A percentile compares a stretch with the other conserved stretches of the same genome.
phyloP scores from a whole-genome alignment of 2,888 invertebrate genomes.

The Polia nebulosa region DNA sequence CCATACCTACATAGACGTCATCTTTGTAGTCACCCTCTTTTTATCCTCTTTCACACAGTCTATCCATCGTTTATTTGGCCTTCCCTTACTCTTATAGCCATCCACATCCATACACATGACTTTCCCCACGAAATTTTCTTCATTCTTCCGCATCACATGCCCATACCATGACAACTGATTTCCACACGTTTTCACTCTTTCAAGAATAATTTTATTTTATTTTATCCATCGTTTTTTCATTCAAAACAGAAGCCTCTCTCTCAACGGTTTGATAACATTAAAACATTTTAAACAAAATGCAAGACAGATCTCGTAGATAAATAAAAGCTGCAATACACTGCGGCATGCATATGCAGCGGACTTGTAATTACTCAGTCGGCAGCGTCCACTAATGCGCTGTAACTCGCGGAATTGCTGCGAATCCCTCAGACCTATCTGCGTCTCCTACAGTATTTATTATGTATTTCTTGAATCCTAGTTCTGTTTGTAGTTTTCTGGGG shows the following conservation, averaged over 20 bases:
- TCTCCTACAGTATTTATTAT: conserved; percentile 54
- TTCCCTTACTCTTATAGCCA: no score
- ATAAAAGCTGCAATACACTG: conserved; percentile 49
- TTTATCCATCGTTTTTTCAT: background rate
- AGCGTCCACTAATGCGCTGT: conserved; percentile 55
- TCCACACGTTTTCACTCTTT: no score
- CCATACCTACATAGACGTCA: no score
- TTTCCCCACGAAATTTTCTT: no score
- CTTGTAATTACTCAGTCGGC: conserved; percentile 62
- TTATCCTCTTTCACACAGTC: no score
- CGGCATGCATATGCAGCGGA: conserved; percentile 58
- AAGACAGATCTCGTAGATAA: conserved; percentile 39
- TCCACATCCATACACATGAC: no score
- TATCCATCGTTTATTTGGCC: no score
- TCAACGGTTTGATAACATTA: conserved; percentile 10
- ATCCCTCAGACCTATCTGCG: conserved; percentile 33
- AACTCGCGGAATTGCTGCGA: conserved; percentile 51
- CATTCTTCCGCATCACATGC: no score
- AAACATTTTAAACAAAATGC: conserved; percentile 42
- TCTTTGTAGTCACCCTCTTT: no score
- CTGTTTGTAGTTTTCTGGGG: background rate
- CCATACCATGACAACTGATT: no score
- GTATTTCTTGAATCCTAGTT: conserved; percentile 46
- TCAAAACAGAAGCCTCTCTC: background rate
- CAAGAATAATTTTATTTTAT: no score